Conservation (phyloP, 2,797 vertebrate species). For the Trachurus trachurus region DNA sequence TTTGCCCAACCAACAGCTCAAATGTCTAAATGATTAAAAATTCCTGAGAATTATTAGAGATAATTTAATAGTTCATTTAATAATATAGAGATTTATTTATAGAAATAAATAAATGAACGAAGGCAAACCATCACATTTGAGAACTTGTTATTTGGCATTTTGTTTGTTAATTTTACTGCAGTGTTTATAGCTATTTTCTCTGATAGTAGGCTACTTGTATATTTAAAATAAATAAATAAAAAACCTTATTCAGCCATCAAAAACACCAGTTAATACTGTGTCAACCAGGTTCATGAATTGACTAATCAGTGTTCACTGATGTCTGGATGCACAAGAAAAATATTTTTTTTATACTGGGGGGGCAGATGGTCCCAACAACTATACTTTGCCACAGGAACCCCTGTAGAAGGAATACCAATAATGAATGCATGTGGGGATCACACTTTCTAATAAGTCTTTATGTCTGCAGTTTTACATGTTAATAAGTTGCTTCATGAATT, state of each 20-base stretch:
- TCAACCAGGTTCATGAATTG: not conserved
- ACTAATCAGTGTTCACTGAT: not conserved
- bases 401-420: not conserved
- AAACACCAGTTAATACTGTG: not conserved
- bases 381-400: not conserved
- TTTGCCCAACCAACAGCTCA: not conserved
- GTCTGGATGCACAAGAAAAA: too few species aligned
- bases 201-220: too few species aligned
- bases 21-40: not conserved
- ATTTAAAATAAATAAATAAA: too few species aligned
- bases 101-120: too few species aligned
- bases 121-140: not conserved
- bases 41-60: too few species aligned
- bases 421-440: not conserved
- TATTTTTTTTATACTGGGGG: not conserved
- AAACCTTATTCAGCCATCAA: not conserved
- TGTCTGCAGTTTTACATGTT: not conserved
- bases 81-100: too few species aligned
- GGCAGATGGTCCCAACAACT: too few species aligned
- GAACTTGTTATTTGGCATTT: not conserved
- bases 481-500: not conserved
- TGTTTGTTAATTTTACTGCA: not conserved
- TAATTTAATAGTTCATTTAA: too few species aligned
- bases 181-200: too few species aligned
- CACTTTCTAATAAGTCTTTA: not conserved